phyloP scores from a whole-genome alignment of 2,113 vertebrate species.

The Setophaga kirtlandii region DNA sequence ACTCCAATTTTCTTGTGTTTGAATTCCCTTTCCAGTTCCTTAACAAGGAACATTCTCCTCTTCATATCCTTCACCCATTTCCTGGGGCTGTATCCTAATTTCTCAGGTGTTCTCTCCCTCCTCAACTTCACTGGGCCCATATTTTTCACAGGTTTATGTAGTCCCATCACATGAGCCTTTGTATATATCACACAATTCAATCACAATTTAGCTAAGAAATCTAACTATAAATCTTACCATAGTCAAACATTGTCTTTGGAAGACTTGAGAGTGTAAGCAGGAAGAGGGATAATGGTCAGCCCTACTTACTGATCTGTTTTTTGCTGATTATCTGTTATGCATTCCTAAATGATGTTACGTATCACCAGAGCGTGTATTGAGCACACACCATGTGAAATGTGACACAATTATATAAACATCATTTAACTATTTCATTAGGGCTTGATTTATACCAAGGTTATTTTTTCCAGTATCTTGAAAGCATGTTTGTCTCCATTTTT shows the following conservation, averaged over 20 bases:
- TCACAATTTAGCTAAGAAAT: background rate
- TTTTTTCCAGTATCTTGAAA: background rate
- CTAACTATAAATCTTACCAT: background rate
- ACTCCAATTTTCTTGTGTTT: background rate
- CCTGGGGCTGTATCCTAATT: background rate
- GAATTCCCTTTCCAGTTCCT: background rate
- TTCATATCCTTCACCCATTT: background rate
- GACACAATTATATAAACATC: background rate
- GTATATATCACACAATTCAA: background rate
- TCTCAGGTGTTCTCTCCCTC: background rate
- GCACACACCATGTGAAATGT: background rate
- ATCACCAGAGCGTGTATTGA: background rate
- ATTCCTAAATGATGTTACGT: background rate
- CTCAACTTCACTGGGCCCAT: background rate
- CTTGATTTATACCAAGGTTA: background rate
- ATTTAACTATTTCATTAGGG: background rate
- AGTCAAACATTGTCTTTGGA: background rate
- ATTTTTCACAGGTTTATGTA: background rate
- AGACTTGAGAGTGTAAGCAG: background rate
- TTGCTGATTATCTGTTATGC: background rate
- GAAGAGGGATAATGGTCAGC: background rate
- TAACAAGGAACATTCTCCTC: background rate
- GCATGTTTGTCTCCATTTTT: background rate
- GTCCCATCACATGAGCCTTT: rapidly evolving
- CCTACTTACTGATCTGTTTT: background rate